Evolutionary conservation across 2,888 invertebrate genomes (phyloP), one percentile per base, ranked within the genome.

Genomic region (Cryptosula pallasiana): DNA sequence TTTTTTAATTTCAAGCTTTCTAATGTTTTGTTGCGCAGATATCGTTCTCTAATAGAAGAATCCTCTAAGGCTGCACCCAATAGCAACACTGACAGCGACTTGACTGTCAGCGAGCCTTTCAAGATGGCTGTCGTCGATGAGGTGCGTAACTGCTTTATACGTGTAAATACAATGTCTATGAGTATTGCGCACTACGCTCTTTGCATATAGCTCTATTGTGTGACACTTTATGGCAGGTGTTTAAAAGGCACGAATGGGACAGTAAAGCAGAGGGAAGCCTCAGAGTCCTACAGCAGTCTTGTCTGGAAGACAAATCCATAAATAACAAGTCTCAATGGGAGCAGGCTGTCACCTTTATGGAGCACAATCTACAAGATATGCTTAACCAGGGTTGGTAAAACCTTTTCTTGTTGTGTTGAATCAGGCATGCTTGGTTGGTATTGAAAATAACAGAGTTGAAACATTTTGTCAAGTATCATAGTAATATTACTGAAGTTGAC

Each of bases 281-380:
- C 23, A 88, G 94, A n/a, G 94, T 97, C 1, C 92, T 99, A 73
- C 98, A 99, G 83, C 85, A 95, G 73, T 98, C 96, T 85, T 93
- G 95, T 0, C 86, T 99, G 29, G 96, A 97, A 83, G 95, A 95
- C 85, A 88, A 92, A 16, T 90, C 90, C 45, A 90, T 95, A 13
- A 90, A 90, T 73, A 93, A 94, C 81, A 93, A 93, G 84, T 86
- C 89, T 23, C 92, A 94, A 75, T 99, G 99, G 99, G 96, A 98
- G 86, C 88, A 89, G 36, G 95, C 98, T 23, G 91, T 95, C 9
- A 88, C 90, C 78, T 95, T 98, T 83, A 89, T 98, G 85, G 94
- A 96, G 83, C 87, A 9, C 2, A 36, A 35, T 5, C 70, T 70
- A 5, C 70, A 54, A 29, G 70, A 70, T 25, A 70, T 70, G 70